Evolutionary conservation across 2,888 invertebrate genomes (phyloP), one percentile per base, ranked within the genome.

Genomic region (Apoda limacodes): DNA sequence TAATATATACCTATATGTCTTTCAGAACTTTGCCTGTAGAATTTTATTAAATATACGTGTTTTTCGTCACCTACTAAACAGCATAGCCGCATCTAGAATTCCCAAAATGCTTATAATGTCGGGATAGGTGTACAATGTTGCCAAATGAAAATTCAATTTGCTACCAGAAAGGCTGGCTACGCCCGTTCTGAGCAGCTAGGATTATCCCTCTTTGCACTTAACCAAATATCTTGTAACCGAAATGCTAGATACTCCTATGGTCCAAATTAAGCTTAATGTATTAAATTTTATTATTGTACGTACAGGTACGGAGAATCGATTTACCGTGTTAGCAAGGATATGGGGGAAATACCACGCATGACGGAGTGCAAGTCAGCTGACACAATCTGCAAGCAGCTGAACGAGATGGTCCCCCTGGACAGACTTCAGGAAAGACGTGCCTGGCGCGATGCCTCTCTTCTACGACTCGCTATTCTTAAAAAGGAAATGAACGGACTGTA

Each of bases 371-470:
- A 84, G 10, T 81, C 82, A 25, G 88, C 88, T 0, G 78, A 82
- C 1, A 78, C 85, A 11, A 85, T 95, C 31, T 86, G 88, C 42
- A 71, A 88, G 14, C 89, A 94, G 54, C 64, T 95, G 26, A 88
- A 89, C 49, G 75, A 81, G 5, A 85, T 88, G 67, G 87, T 90
- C 13, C 92, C 95, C 0, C 40, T 93, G 15, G 86, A 92, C 13
- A 84, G 88, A 46, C 67, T 95, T 30, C 85, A 82, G 30, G 88
- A 89, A 35, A 74, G 93, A 39, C 84, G 94, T 13, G 85, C 84
- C 0, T 95, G 94, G 91, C 83, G 95, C 11, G 95, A 95, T 55
- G 83, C 86, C 17, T 91, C 92, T 42, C 82, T 95, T 11, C 92
- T 92, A 0, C 88, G 90, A 35, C 76, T 95, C 7, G 87, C 93